Evolutionary conservation across 35 echinoderm and acorn worm species (phyloP).

Genomic region (Acanthaster planci): DNA sequence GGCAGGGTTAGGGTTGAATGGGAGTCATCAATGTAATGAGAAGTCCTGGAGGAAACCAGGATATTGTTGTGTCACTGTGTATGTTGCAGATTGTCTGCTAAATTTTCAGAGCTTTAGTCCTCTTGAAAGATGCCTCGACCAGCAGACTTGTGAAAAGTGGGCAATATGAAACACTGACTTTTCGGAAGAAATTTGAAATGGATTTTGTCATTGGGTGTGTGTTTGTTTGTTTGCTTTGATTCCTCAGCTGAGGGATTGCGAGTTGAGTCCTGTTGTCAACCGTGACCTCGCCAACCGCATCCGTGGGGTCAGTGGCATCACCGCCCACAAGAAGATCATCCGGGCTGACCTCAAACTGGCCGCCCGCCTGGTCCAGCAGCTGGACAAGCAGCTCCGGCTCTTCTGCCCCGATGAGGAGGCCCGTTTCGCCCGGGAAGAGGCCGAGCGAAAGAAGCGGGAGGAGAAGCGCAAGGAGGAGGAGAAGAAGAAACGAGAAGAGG

Average conservation of each 20-base stretch:
- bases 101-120: no score
- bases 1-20: no score
- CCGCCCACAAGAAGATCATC: conserved; percentile 84
- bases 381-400: conserved; percentile 71
- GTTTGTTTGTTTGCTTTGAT: conserved; percentile 1
- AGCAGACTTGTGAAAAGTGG: no score
- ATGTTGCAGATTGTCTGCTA: no score
- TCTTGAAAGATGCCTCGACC: no score
- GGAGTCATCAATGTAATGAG: no score
- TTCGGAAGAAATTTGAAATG: no score
- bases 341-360: conserved; percentile 79
- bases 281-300: conserved; percentile 83
- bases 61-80: no score
- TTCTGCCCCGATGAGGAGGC: conserved; percentile 55
- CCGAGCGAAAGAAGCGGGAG: conserved; percentile 31
- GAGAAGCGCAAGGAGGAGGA: conserved; percentile 48
- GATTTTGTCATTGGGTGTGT: background rate
- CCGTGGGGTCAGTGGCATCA: conserved; percentile 78
- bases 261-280: conserved; percentile 84
- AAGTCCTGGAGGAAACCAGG: no score
- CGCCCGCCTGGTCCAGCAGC: conserved; percentile 75
- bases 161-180: no score
- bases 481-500: conserved; percentile 53
- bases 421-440: conserved; percentile 33
- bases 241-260: conserved; percentile 87